A percentile compares a stretch with the other conserved stretches of the same genome.
Conservation (phyloP, 2,797 vertebrate genomes). For the Cottoperca gobio region DNA sequence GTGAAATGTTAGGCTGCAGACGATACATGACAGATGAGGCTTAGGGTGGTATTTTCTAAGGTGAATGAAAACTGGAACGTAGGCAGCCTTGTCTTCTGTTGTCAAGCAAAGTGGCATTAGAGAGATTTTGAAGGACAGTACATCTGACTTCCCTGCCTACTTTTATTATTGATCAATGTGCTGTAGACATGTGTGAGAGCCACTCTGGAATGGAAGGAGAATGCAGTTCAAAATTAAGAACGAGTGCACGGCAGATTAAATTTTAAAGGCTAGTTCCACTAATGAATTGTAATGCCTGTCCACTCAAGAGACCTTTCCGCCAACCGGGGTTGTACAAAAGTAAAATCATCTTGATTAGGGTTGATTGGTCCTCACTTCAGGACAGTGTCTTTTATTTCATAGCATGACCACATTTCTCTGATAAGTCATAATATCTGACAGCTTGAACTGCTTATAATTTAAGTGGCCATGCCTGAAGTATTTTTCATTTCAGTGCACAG, state of each 20-base stretch:
- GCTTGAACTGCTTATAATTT: conserved; percentile 23
- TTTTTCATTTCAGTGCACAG: conserved; percentile 17
- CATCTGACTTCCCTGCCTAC: conserved; percentile 67
- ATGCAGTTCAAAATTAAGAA: conserved; percentile 53
- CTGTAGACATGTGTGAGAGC: conserved; percentile 48
- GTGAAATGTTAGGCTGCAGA: conserved; percentile 81
- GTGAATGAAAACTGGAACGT: conserved; percentile 75
- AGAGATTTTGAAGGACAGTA: conserved; percentile 76
- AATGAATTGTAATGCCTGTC: conserved; percentile 68
- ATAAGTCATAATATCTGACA: conserved; percentile 37
- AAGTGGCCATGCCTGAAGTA: neutral
- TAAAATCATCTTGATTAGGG: conserved; percentile 59
- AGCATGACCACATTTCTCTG: conserved; percentile 8
- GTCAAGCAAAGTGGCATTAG: conserved; percentile 72
- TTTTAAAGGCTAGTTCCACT: conserved; percentile 62
- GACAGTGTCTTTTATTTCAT: conserved; percentile 17
- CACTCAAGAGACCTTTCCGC: conserved; percentile 55
- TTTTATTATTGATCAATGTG: conserved; percentile 76
- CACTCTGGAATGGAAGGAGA: conserved; percentile 38
- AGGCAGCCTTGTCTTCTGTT: conserved; percentile 71
- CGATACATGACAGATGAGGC: conserved; percentile 80
- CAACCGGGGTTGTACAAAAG: conserved; percentile 35
- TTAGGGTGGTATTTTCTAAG: conserved; percentile 77
- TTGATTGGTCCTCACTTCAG: conserved; percentile 48
- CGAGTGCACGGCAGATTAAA: conserved; percentile 55